Base-by-base conservation (phyloP, 2,888 invertebrate genomes). In the Campaea margaritaria region DNA sequence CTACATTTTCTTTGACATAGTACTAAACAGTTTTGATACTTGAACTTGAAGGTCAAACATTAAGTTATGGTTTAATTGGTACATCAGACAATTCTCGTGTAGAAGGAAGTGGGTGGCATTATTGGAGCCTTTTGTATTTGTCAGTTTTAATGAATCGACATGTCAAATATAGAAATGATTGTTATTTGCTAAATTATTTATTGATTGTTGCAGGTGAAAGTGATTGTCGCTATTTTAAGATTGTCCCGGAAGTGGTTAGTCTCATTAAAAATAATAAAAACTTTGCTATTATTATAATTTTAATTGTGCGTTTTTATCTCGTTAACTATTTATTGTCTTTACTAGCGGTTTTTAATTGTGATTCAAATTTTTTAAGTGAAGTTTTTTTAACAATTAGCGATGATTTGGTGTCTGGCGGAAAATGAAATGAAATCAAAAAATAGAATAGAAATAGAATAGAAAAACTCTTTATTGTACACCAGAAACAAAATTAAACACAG, bases 1-100 rank as follows among this genome's bases (percentile, higher is more conserved):
- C 8, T 34, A 34, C n/a, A n/a, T n/a, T n/a, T 5, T 34, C 9
- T 9, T 11, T 27, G 55, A 55, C 43, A 55, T 21, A 3, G 55
- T 43, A 36, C 38, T 13, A 39, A 39, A 48, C n/a, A 13, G 11
- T 16, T 43, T 43, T 13, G 2, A n/a, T 12, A 45, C 13, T 12
- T 10, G 28, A 31, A 64, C 65, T 70, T 64, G 78, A 84, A 86
- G 84, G 83, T 78, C 75, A 58, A 51, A 39, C 63, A 69, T 82
- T 81, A 74, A 72, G 78, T 80, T 81, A 80, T 82, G 68, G 67
- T 82, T 82, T 81, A 83, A 85, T 83, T 81, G 82, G 79, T 81
- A 81, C 79, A 46, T 46, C 46, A 50, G 10, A 45, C 7, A 14
- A 39, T 8, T 45, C 44, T 42, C 34, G 34, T 38, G 38, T 36